These are phyloP conservation scores for Periophthalmus modestus DNA, from an alignment of 2,113 vertebrate species.

Conservation along the genomic window DNA sequence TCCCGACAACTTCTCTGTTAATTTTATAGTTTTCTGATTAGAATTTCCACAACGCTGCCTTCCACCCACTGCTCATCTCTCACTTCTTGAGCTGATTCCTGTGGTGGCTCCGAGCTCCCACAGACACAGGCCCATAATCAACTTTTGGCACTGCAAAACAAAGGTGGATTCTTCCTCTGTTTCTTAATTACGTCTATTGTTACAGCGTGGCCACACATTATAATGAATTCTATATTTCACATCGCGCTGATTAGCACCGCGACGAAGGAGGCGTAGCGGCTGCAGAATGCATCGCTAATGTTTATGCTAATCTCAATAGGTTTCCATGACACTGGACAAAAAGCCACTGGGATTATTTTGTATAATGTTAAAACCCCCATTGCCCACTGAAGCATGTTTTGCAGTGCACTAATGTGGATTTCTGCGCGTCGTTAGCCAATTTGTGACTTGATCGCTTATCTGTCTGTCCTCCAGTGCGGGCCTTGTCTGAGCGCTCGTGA, in stretches of 20 bases:
- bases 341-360: conserved; percentile 24
- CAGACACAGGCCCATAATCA: conserved; percentile 29
- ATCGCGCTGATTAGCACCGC: conserved; percentile 60
- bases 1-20: no score
- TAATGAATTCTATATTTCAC: conserved; percentile 69
- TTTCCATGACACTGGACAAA: conserved; percentile 11
- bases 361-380: not conserved
- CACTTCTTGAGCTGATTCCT: conserved; percentile 27
- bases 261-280: conserved; percentile 32
- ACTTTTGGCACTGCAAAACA: conserved; percentile 45
- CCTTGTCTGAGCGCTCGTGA: conserved; percentile 11
- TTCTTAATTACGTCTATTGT: conserved; percentile 69
- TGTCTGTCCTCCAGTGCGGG: conserved; percentile 12
- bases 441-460: conserved; percentile 42
- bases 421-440: conserved; percentile 19
- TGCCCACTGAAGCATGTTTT: conserved; percentile 17
- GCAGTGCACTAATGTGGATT: conserved; percentile 30
- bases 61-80: conserved; percentile 48
- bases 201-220: conserved; percentile 50
- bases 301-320: conserved; percentile 36
- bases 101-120: conserved; percentile 10
- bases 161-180: conserved; percentile 62
- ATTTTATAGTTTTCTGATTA: no score
- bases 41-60: no score
- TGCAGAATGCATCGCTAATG: conserved; percentile 43